These are phyloP conservation scores for Oligia latruncula DNA, from an alignment of 2,888 invertebrate species.

Conservation along the genomic window DNA sequence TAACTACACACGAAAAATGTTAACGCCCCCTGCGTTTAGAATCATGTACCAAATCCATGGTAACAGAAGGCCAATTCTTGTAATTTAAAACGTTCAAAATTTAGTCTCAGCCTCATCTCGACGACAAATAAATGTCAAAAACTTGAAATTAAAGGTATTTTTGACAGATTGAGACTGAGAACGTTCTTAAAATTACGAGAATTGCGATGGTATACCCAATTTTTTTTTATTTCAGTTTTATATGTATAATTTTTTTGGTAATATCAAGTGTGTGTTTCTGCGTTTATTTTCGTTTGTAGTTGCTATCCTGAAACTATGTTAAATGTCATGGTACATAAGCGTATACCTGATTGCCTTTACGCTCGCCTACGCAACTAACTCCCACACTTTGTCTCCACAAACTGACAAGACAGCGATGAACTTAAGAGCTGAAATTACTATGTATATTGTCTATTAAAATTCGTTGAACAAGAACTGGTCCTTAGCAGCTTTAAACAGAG, in stretches of 20 bases:
- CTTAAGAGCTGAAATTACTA: background rate
- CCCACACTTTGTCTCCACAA: constrained; percentile 5
- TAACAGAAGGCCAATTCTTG: no score
- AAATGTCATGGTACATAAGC: background rate
- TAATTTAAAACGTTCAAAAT: no score
- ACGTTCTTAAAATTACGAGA: no score
- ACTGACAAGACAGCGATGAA: constrained; percentile 24
- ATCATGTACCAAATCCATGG: no score
- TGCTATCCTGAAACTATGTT: background rate
- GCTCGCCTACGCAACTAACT: constrained; percentile 8
- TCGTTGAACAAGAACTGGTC: background rate
- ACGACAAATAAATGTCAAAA: no score
- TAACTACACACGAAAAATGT: no score
- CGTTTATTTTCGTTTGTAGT: background rate
- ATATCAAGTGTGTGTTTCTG: background rate
- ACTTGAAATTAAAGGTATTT: no score
- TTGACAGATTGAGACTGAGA: no score
- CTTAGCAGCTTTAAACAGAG: no score
- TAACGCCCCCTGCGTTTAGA: no score
- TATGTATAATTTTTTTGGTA: background rate
- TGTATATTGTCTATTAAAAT: background rate
- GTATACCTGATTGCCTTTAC: background rate
- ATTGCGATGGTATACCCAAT: no score
- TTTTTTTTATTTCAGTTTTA: background rate
- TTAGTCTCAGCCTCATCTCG: no score